These are phyloP conservation scores for Danaus melanippus DNA, from an alignment of 1,140 invertebrate genomes.

Conservation along the genomic window DNA sequence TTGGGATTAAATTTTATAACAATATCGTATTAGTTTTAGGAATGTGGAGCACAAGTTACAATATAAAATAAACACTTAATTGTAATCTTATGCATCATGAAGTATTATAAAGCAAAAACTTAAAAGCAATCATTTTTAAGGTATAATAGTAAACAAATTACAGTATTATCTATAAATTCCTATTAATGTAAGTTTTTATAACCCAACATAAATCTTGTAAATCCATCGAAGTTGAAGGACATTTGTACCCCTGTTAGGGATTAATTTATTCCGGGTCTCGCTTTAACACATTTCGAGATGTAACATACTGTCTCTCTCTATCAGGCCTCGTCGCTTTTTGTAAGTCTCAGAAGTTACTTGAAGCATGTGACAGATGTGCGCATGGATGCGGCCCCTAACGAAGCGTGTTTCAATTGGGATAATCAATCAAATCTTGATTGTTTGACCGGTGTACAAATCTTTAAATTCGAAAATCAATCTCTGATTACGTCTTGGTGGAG, in stretches of 20 bases:
- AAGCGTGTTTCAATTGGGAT: slow-evolving; percentile 61
- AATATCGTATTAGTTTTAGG: too few relatives aligned
- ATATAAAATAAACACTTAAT: too few relatives aligned
- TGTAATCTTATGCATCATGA: too few relatives aligned
- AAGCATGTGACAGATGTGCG: slow-evolving; percentile 67
- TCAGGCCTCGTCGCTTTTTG: slow-evolving; percentile 56
- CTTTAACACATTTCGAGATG: slow-evolving; percentile 20
- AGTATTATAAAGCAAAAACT: too few relatives aligned
- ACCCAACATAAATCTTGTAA: slow-evolving; percentile 35
- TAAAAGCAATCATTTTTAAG: too few relatives aligned
- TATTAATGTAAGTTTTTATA: slow-evolving; percentile 33
- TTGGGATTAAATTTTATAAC: too few relatives aligned
- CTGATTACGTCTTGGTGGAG: slow-evolving; percentile 12
- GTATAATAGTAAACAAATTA: too few relatives aligned
- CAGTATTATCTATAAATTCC: slow-evolving; percentile 40
- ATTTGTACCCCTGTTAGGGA: slow-evolving; percentile 38
- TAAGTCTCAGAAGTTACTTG: slow-evolving; percentile 61
- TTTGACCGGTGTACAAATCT: slow-evolving; percentile 50
- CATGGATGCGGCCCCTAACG: slow-evolving; percentile 62
- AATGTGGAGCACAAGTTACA: too few relatives aligned
- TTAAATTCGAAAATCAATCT: slow-evolving; percentile 35
- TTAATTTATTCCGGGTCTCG: slow-evolving; percentile 43
- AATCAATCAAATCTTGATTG: slow-evolving; percentile 68
- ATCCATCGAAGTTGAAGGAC: slow-evolving; percentile 48
- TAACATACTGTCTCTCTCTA: slow-evolving; percentile 38